phyloP scores from a whole-genome alignment of 2,888 invertebrate species.

The Caenorhabditis becei region DNA sequence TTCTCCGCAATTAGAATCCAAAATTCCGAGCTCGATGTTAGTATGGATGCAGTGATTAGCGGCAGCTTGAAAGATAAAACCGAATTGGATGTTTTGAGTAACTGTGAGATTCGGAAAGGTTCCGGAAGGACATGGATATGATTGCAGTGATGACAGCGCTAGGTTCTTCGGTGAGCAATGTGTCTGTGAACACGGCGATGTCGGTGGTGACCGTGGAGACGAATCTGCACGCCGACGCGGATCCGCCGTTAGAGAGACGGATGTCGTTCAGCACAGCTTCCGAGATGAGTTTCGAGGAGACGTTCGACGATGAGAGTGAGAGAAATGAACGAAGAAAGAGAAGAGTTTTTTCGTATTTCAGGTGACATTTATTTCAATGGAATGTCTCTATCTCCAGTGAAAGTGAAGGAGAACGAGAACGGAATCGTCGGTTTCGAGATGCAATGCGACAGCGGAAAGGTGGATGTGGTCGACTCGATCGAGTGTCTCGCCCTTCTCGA shows the following conservation, averaged over 20 bases:
- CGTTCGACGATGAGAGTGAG: neutral
- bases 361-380: neutral
- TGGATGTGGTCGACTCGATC: conserved; percentile 37
- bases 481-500: conserved; percentile 32
- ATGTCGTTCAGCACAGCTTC: conserved; percentile 35
- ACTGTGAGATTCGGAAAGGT: conserved; percentile 12
- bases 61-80: neutral
- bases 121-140: no score
- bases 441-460: conserved; percentile 17
- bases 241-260: conserved; percentile 27
- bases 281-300: conserved; percentile 13
- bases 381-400: neutral
- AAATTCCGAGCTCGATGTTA: conserved; percentile 31
- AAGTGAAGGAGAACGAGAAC: conserved; percentile 22
- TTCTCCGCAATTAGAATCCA: conserved; percentile 5
- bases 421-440: conserved; percentile 38
- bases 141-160: conserved; percentile 40
- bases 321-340: neutral
- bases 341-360: neutral
- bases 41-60: conserved; percentile 38
- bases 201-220: conserved; percentile 15
- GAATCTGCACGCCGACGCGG: conserved; percentile 43
- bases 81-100: conserved; percentile 26
- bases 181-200: conserved; percentile 33
- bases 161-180: conserved; percentile 15